These are phyloP conservation scores for Eristalinus aeneus DNA, from an alignment of 2,888 invertebrate genomes.

Conservation along the genomic window DNA sequence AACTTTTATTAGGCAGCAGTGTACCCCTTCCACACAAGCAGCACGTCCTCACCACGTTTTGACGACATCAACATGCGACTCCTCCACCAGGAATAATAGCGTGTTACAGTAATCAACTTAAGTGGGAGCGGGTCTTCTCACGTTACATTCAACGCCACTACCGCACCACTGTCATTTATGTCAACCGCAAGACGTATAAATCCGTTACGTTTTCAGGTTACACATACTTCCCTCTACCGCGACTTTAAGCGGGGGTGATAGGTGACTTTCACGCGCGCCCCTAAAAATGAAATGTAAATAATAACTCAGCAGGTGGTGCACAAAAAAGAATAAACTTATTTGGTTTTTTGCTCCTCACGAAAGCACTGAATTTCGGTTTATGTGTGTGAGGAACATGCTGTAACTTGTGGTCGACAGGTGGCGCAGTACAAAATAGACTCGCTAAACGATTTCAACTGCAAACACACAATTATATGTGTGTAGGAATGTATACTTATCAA, in stretches of 20 bases:
- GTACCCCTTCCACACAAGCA: neutral
- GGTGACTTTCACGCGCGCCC: neutral
- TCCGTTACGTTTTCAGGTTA: constrained; percentile 24
- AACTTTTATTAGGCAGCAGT: constrained; percentile 10
- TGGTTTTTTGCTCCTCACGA: neutral
- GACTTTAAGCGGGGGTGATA: neutral
- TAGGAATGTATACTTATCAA: neutral
- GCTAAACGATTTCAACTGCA: constrained; percentile 4
- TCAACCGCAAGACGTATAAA: constrained; percentile 31
- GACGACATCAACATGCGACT: constrained; percentile 21
- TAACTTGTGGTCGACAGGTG: constrained; percentile 35
- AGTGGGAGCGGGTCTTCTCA: constrained; percentile 25
- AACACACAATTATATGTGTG: neutral
- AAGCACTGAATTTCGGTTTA: neutral
- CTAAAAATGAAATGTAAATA: constrained; percentile 24
- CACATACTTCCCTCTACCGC: neutral
- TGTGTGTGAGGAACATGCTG: neutral
- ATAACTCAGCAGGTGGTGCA: constrained; percentile 6
- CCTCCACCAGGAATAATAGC: constrained; percentile 20
- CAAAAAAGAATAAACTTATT: constrained; percentile 18
- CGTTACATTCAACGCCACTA: constrained; percentile 16
- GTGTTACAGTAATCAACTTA: constrained; percentile 32
- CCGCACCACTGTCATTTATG: constrained; percentile 22
- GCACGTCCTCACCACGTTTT: neutral
- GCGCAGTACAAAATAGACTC: constrained; percentile 2